Evolutionary conservation across 2,888 invertebrate genomes (phyloP).

Genomic region (Nomada flava): DNA sequence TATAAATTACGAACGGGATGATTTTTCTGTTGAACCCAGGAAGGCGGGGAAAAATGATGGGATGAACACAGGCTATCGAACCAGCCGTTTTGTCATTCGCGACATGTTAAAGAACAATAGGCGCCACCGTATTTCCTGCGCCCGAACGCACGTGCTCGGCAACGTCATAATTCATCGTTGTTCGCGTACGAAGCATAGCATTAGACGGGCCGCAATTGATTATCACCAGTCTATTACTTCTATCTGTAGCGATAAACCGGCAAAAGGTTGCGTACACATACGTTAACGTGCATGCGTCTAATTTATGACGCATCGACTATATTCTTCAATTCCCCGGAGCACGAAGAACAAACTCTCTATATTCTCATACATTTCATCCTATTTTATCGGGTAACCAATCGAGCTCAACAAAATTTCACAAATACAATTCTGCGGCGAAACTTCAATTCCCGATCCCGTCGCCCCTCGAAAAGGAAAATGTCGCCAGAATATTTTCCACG

Average conservation of each 20-base stretch:
- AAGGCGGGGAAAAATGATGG: background rate
- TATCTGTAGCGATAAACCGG: constrained; percentile 32
- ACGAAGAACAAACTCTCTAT: background rate
- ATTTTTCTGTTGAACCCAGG: background rate
- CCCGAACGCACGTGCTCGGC: constrained; percentile 7
- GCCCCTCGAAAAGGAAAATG: background rate
- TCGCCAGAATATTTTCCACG: background rate
- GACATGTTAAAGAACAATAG: constrained; percentile 23
- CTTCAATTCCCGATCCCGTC: background rate
- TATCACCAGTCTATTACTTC: constrained; percentile 35
- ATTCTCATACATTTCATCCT: background rate
- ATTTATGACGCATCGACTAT: constrained; percentile 19
- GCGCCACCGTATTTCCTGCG: constrained; percentile 8
- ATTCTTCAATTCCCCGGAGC: background rate
- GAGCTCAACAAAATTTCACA: too few relatives aligned
- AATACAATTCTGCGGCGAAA: too few relatives aligned
- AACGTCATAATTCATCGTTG: constrained; percentile 32
- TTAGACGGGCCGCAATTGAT: constrained; percentile 35
- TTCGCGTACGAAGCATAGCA: constrained; percentile 18
- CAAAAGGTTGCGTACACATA: constrained; percentile 21
- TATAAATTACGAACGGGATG: background rate
- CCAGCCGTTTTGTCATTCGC: constrained; percentile 12
- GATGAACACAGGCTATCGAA: constrained; percentile 4
- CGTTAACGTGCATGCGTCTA: constrained; percentile 22
- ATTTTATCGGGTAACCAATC: background rate